Base-by-base conservation (phyloP, 2,888 invertebrate species). In the Metacarcinus magister region DNA sequence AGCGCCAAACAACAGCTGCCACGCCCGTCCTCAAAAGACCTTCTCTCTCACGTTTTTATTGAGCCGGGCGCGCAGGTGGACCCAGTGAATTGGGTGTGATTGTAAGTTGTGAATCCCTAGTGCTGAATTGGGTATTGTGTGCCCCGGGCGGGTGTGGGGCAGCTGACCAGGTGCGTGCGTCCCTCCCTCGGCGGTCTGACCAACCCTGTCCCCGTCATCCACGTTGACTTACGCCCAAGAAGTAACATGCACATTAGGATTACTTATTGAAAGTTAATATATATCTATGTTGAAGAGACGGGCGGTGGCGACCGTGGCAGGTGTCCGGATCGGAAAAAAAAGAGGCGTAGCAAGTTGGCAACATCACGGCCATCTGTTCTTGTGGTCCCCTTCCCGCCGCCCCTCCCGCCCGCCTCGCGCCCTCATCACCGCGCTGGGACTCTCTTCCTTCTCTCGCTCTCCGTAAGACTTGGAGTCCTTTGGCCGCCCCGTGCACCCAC, bases 61-160 rank as follows among this genome's bases (percentile, higher is more conserved):
- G 92, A 43, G 82, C 10, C 46, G 46, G 23, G 7, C 28, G 46
- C 43, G 95, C 95, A 95, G 95, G 95, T 95, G 95, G 95, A 95
- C 23, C 32, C 60, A 5, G 90, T 89, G 89, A 54, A 90, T 54
- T 94, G 89, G 48, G 75, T 95, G 92, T 95, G 95, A 95, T 95
- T 95, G 95, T 92, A 48, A 95, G 91, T 32, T 44, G 95, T 91
- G 91, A 95, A 94, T 43, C 75, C 46, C 23, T n/a, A 92, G 92
- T 44, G 92, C 44, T 75, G 95, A 75, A 95, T 92, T 95, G 95
- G 75, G 95, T 95, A 95, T 95, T 95, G 95, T 95, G 92, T 95
- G 92, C 89, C 94, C 87, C 19, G 46, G 94, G 94, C 44, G 60
- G 32, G 60, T 60, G 67, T 60, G 94, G 48, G 95, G 67, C 23